Evolutionary conservation across 2,113 vertebrate genomes (phyloP).

Genomic region (Siphamia tubifer): DNA sequence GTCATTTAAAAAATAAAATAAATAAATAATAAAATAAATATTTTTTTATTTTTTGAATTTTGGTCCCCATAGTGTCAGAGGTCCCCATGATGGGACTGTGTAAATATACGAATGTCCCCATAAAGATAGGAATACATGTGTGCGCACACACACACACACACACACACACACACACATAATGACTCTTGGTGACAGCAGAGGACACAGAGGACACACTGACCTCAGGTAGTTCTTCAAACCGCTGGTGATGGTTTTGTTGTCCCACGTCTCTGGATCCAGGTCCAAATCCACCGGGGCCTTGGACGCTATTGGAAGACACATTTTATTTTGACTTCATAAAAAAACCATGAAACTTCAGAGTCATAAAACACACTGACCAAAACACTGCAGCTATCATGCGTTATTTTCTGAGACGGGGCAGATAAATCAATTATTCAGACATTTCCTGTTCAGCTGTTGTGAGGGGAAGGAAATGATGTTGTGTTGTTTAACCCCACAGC

Average conservation of each 20-base stretch:
- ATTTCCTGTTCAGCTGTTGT: conserved; percentile 20
- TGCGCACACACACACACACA: too few species aligned
- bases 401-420: not conserved
- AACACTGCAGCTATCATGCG: not conserved
- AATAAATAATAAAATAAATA: too few species aligned
- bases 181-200: conserved; percentile 34
- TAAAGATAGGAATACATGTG: too few species aligned
- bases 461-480: conserved; percentile 22
- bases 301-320: conserved; percentile 79
- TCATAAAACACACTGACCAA: not conserved
- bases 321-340: conserved; percentile 1
- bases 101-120: too few species aligned
- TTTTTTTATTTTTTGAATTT: too few species aligned
- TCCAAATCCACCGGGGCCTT: conserved; percentile 92
- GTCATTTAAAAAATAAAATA: too few species aligned
- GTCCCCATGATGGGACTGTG: too few species aligned
- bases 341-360: not conserved
- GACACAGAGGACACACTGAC: conserved; percentile 76
- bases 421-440: not conserved
- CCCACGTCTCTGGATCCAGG: conserved; percentile 94
- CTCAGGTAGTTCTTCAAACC: conserved; percentile 99
- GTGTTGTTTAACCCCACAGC: conserved; percentile 32
- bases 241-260: conserved; percentile 98
- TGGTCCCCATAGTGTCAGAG: too few species aligned
- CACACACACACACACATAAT: too few species aligned